Evolutionary conservation across 2,797 vertebrate genomes (phyloP).

Genomic region (Labroides dimidiatus): DNA sequence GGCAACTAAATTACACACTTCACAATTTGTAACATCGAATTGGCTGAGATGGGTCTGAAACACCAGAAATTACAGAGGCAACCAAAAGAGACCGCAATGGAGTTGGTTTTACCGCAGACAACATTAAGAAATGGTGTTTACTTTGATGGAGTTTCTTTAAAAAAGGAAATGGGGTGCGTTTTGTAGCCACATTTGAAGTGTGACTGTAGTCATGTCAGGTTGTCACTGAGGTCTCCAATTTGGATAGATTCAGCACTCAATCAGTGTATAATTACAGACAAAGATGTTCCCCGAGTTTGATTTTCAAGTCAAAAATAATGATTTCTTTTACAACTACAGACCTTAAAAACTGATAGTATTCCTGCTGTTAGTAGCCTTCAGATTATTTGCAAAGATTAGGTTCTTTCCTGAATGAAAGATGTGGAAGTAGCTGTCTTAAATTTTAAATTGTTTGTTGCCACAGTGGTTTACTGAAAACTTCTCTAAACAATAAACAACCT

Average conservation of each 20-base stretch:
- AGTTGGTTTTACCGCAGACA: neutral
- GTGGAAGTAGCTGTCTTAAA: too few relatives aligned
- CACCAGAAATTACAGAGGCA: conserved; percentile 5
- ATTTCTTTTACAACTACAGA: too few relatives aligned
- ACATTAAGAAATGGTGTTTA: neutral
- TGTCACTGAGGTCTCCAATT: neutral
- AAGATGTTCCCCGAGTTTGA: too few relatives aligned
- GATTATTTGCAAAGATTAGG: neutral
- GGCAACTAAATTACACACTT: conserved; percentile 62
- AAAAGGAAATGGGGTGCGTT: neutral
- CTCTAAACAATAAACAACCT: too few relatives aligned
- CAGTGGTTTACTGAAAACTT: too few relatives aligned
- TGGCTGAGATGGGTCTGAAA: conserved; percentile 20
- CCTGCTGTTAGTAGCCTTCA: too few relatives aligned
- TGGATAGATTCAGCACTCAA: neutral
- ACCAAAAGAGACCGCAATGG: conserved; percentile 15
- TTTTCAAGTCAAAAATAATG: too few relatives aligned
- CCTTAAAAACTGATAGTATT: too few relatives aligned
- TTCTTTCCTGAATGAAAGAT: neutral
- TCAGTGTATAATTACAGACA: neutral
- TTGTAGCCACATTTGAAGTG: neutral
- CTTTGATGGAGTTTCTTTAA: neutral
- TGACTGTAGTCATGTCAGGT: neutral
- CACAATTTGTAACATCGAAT: conserved; percentile 36
- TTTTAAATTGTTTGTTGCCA: too few relatives aligned